phyloP scores from a whole-genome alignment of 2,888 invertebrate genomes.

The Hyppa rectilinea region DNA sequence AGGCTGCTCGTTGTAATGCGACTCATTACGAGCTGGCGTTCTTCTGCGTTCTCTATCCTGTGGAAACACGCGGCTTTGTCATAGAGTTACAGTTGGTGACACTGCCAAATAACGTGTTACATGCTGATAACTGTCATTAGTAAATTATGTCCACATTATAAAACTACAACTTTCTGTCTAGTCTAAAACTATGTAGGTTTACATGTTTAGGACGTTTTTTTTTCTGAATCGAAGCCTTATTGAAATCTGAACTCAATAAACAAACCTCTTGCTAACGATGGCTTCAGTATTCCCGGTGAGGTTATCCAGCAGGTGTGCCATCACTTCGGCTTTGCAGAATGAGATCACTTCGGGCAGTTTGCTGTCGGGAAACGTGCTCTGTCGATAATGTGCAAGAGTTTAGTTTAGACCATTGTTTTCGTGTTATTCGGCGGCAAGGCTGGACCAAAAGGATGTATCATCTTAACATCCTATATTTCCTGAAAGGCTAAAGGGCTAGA shows the following conservation, averaged over 20 bases:
- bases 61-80: background rate
- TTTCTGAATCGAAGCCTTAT: too few species aligned
- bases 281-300: constrained; percentile 77
- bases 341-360: constrained; percentile 95
- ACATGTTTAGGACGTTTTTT: background rate
- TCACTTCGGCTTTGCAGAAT: constrained; percentile 95
- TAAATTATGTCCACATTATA: background rate
- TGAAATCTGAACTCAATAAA: constrained; percentile 17
- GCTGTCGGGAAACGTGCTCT: constrained; percentile 94
- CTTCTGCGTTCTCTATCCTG: constrained; percentile 74
- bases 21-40: constrained; percentile 66
- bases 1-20: constrained; percentile 73
- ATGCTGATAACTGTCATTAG: background rate
- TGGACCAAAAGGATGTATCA: background rate
- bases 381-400: constrained; percentile 65
- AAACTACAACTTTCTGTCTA: background rate
- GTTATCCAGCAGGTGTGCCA: constrained; percentile 93
- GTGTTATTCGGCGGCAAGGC: background rate
- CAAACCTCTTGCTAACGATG: constrained; percentile 76
- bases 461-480: too few species aligned
- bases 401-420: background rate
- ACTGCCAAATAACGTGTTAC: background rate
- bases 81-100: background rate
- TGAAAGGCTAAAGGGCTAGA: too few species aligned
- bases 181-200: background rate